These are phyloP conservation scores for Porites australiensis DNA, from an alignment of 64 coral and sea anemone genomes.

Conservation along the genomic window DNA sequence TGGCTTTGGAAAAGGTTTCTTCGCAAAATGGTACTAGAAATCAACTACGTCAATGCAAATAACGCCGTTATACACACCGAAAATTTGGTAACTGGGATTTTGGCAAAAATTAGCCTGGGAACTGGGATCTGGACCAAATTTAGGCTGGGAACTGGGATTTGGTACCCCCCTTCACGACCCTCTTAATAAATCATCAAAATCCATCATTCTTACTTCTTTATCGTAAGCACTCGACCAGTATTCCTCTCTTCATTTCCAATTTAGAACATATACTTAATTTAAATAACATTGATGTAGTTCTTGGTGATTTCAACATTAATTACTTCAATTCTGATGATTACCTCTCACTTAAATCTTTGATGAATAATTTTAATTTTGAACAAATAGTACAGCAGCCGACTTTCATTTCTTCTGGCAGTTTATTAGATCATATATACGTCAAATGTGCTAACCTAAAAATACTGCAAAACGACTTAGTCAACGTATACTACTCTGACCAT, in stretches of 20 bases:
- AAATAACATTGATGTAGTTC: constrained; percentile 65
- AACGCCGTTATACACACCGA: too few species aligned
- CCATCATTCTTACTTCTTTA: constrained; percentile 61
- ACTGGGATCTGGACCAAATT: too few species aligned
- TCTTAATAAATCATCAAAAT: constrained; percentile 44
- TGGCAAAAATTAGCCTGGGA: too few species aligned
- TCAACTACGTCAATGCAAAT: too few species aligned
- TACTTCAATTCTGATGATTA: constrained; percentile 20
- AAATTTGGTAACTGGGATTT: too few species aligned
- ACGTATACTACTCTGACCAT: constrained; percentile 56
- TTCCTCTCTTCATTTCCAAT: constrained; percentile 51
- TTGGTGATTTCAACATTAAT: constrained; percentile 57
- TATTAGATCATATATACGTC: constrained; percentile 50
- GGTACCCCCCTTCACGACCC: too few species aligned
- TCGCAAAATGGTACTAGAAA: too few species aligned
- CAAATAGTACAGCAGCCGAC: constrained; percentile 55
- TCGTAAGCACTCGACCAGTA: constrained; percentile 22
- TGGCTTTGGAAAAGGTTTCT: too few species aligned
- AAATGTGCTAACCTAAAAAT: constrained; percentile 20
- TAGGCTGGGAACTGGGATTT: too few species aligned
- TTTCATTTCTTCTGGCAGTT: constrained; percentile 42
- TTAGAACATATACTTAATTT: constrained; percentile 49
- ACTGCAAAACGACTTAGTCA: constrained; percentile 25
- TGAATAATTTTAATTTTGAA: constrained; percentile 36
- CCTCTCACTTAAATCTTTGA: constrained; percentile 32